A percentile compares a stretch with the other conserved stretches of the same genome.
Evolutionary conservation across 1,140 invertebrate genomes (phyloP).

Genomic region (Lasioglossum baleicum): DNA sequence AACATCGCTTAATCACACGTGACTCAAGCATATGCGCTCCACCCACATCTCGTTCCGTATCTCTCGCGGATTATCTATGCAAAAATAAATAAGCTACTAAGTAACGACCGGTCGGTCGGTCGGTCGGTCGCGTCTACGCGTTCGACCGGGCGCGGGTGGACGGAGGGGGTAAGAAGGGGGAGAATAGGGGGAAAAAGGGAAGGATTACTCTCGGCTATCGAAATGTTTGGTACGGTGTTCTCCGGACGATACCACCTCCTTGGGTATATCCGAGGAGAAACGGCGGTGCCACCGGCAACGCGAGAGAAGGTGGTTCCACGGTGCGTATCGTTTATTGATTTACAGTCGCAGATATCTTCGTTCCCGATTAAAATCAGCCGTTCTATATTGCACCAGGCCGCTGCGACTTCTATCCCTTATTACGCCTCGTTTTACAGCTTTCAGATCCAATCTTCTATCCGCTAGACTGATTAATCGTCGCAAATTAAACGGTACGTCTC

Average conservation of each 20-base stretch:
- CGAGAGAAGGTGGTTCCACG: constrained; percentile 21
- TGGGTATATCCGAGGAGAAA: constrained; percentile 17
- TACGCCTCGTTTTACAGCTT: constrained; percentile 48
- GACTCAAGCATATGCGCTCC: constrained; percentile 73
- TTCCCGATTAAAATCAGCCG: constrained; percentile 52
- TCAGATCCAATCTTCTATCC: constrained; percentile 52
- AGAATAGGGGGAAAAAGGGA: not conserved
- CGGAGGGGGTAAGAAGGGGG: no score
- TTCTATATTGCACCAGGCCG: constrained; percentile 32
- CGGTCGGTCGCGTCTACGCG: constrained; percentile 51
- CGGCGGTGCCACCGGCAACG: constrained; percentile 37
- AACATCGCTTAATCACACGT: constrained; percentile 78
- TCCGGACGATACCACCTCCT: constrained; percentile 29
- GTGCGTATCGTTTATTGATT: constrained; percentile 66
- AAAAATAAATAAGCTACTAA: constrained; percentile 76
- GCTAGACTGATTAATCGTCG: constrained; percentile 61
- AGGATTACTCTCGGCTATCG: constrained; percentile 56
- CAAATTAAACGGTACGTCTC: constrained; percentile 59
- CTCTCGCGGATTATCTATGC: constrained; percentile 75
- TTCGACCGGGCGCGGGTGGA: not conserved
- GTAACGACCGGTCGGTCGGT: constrained; percentile 59
- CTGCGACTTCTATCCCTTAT: constrained; percentile 43
- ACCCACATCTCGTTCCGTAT: constrained; percentile 74
- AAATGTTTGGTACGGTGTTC: constrained; percentile 38
- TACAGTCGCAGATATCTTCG: constrained; percentile 59